Conservation (phyloP, 2,888 invertebrate species). For the Scaptomyza polygonia region DNA sequence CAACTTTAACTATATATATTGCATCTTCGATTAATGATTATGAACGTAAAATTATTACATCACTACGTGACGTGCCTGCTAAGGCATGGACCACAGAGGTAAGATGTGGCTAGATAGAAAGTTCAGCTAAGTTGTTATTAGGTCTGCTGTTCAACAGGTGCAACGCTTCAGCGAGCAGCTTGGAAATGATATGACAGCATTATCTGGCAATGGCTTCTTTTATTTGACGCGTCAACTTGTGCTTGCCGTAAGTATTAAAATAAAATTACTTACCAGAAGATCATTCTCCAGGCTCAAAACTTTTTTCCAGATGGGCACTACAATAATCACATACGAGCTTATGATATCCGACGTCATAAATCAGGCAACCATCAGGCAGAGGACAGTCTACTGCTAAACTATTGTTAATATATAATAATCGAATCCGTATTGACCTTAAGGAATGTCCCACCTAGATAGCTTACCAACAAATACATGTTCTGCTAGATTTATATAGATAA, state of each 20-base stretch:
- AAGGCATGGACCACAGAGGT: conserved; percentile 85
- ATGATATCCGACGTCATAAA: conserved; percentile 86
- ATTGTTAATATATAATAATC: no score
- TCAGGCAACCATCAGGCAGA: conserved; percentile 71
- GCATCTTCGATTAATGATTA: conserved; percentile 86
- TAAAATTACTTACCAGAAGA: rapidly evolving
- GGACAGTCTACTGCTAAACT: conserved; percentile 70
- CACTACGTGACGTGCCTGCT: conserved; percentile 84
- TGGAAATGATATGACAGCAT: conserved; percentile 77
- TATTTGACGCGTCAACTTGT: conserved; percentile 81
- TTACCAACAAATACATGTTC: conserved; percentile 37
- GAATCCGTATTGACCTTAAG: neutral
- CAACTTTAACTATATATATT: conserved; percentile 85
- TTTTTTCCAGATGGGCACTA: conserved; percentile 85
- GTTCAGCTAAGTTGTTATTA: neutral
- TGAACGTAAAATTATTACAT: conserved; percentile 85
- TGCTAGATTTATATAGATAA: conserved; percentile 38
- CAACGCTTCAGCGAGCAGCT: conserved; percentile 81
- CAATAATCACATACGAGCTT: conserved; percentile 88
- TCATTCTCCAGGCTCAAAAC: no score
- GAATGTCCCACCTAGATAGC: neutral
- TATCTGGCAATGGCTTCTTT: conserved; percentile 81
- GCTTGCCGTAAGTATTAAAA: conserved; percentile 66
- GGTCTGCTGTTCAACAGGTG: conserved; percentile 49
- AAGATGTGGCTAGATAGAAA: neutral